A percentile compares a stretch with the other conserved stretches of the same genome.
Conservation (phyloP, 1,140 invertebrate species). For the Metopolophium dirhodum region DNA sequence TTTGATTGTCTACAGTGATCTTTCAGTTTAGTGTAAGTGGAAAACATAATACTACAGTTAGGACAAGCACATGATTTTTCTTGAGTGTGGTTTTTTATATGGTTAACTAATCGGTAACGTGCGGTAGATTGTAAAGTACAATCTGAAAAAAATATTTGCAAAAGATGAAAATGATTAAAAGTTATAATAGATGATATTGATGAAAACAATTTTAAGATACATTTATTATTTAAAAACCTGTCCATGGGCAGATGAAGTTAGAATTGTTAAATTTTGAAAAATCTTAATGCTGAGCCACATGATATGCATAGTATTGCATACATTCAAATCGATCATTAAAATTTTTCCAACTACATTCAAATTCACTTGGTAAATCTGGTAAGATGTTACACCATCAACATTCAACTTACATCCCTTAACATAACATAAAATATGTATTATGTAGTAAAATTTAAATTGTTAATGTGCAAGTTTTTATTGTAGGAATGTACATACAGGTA, state of each 20-base stretch:
- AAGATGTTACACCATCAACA: constrained; percentile 66
- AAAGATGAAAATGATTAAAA: not conserved
- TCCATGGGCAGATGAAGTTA: constrained; percentile 23
- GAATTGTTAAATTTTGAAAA: constrained; percentile 53
- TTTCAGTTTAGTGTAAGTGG: constrained; percentile 79
- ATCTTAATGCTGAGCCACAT: constrained; percentile 67
- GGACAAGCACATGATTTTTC: constrained; percentile 88
- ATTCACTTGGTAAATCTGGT: constrained; percentile 69
- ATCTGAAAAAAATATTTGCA: constrained; percentile 63
- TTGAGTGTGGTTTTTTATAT: constrained; percentile 82
- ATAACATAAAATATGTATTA: constrained; percentile 49
- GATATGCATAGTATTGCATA: constrained; percentile 69
- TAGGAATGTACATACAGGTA: constrained; percentile 65
- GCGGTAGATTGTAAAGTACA: constrained; percentile 69
- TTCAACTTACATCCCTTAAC: constrained; percentile 66
- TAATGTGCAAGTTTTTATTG: not conserved
- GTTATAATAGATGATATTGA: not conserved
- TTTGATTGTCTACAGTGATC: constrained; percentile 81
- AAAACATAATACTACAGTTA: constrained; percentile 83
- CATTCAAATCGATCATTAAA: constrained; percentile 74
- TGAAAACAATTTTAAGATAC: not conserved
- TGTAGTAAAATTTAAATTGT: not conserved
- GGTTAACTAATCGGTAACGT: constrained; percentile 74
- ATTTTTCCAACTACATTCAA: constrained; percentile 79
- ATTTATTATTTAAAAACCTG: not conserved